phyloP scores from a whole-genome alignment of 2,888 invertebrate genomes.

The Leucozona laternaria region DNA sequence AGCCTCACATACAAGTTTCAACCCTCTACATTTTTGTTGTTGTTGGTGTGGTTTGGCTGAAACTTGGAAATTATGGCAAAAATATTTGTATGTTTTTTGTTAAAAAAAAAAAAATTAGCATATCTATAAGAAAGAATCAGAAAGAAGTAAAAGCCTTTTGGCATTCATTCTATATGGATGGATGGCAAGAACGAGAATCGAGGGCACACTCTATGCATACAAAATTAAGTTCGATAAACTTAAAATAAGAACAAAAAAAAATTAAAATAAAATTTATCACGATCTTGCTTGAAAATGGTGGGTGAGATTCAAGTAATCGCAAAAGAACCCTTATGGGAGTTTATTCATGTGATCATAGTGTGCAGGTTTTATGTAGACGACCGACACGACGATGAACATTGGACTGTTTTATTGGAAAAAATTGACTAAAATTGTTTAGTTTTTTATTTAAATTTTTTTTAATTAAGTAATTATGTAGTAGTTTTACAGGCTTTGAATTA shows the following conservation, averaged over 20 bases:
- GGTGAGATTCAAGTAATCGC: slow-evolving; percentile 5
- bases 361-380: not conserved
- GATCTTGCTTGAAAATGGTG: slow-evolving; percentile 33
- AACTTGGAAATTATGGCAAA: slow-evolving; percentile 16
- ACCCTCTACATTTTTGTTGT: not conserved
- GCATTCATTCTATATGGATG: slow-evolving; percentile 43
- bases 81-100: slow-evolving; percentile 26
- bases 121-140: slow-evolving; percentile 36
- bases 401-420: not conserved
- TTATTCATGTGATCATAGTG: slow-evolving; percentile 21
- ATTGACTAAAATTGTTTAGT: not conserved
- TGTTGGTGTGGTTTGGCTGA: not conserved
- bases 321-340: slow-evolving; percentile 45
- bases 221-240: slow-evolving; percentile 71
- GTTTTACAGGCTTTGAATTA: too few relatives aligned
- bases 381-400: not conserved
- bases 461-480: too few relatives aligned
- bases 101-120: slow-evolving; percentile 55
- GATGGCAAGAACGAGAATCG: slow-evolving; percentile 39
- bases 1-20: not conserved
- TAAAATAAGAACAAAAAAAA: not conserved
- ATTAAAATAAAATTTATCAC: slow-evolving; percentile 22
- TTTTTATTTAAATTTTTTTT: not conserved
- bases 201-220: slow-evolving; percentile 67
- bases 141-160: slow-evolving; percentile 36